Conservation (phyloP, 1,140 invertebrate species). For the Drosophila grimshawi region DNA sequence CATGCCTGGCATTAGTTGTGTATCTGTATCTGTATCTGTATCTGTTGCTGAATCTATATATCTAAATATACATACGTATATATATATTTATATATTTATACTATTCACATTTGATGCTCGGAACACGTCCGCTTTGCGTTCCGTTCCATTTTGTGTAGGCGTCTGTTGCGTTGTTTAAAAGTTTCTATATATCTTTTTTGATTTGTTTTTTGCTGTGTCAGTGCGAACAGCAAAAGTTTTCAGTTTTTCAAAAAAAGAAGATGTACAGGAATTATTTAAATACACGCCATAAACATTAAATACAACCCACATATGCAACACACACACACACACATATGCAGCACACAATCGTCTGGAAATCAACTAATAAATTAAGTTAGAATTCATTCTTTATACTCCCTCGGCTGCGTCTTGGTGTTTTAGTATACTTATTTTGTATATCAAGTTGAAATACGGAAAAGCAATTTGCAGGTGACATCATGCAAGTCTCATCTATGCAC, state of each 20-base stretch:
- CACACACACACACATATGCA: not conserved
- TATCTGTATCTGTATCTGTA: constrained; percentile 48
- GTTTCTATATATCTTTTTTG: constrained; percentile 48
- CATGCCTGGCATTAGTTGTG: constrained; percentile 60
- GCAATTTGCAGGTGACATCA: constrained; percentile 80
- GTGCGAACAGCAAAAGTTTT: constrained; percentile 40
- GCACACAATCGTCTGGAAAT: constrained; percentile 16
- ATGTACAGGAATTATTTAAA: constrained; percentile 68
- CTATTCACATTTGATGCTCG: constrained; percentile 45
- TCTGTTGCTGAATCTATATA: not conserved
- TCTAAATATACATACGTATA: not conserved
- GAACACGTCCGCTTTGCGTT: constrained; percentile 54
- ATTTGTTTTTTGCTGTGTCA: constrained; percentile 36
- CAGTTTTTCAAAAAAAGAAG: constrained; percentile 33
- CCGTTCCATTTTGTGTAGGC: constrained; percentile 57
- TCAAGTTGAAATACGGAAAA: constrained; percentile 77
- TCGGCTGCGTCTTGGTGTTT: constrained; percentile 1
- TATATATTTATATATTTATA: constrained; percentile 3
- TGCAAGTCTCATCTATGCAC: constrained; percentile 15
- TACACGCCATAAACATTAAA: constrained; percentile 62
- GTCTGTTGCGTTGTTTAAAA: constrained; percentile 37
- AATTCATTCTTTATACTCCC: constrained; percentile 37
- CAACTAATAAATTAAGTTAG: constrained; percentile 68
- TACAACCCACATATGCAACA: constrained; percentile 44
- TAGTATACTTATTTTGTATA: constrained; percentile 52